These are phyloP conservation scores for Noctua janthina DNA, from an alignment of 2,888 invertebrate species.

Conservation along the genomic window DNA sequence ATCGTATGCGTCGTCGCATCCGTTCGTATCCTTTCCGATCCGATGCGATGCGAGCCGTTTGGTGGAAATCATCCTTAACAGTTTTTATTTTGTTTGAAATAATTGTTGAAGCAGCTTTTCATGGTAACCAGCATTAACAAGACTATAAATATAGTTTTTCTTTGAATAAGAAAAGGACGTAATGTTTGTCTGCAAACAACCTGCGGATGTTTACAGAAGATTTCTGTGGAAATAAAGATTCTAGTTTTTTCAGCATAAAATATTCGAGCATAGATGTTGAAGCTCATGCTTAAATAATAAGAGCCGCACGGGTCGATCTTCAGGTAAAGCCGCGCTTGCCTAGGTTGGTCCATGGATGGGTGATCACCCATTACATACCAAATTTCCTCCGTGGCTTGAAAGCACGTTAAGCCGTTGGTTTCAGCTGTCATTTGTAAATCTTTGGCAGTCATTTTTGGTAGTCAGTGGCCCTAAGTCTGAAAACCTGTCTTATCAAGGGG, in stretches of 20 bases:
- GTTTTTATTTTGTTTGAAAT: background rate
- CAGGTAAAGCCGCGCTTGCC: background rate
- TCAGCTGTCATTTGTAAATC: background rate
- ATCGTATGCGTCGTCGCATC: too few species aligned
- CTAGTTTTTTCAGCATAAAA: background rate
- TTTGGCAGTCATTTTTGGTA: background rate
- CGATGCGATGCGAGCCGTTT: too few species aligned
- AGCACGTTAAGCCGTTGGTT: background rate
- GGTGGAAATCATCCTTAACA: too few species aligned
- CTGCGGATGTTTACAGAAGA: background rate
- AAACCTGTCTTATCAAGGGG: background rate
- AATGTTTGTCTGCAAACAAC: background rate
- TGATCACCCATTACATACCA: background rate
- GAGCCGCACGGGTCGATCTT: rapidly evolving
- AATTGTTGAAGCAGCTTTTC: background rate
- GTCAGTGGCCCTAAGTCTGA: background rate
- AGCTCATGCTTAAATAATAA: background rate
- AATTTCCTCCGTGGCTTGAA: background rate
- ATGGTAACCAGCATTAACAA: background rate
- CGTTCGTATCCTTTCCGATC: too few species aligned
- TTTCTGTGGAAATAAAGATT: background rate
- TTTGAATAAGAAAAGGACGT: background rate
- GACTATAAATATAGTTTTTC: background rate
- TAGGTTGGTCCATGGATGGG: background rate
- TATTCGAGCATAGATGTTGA: background rate